Base-by-base conservation (phyloP, 2,797 vertebrate species). In the Phrynocephalus guinanensis region DNA sequence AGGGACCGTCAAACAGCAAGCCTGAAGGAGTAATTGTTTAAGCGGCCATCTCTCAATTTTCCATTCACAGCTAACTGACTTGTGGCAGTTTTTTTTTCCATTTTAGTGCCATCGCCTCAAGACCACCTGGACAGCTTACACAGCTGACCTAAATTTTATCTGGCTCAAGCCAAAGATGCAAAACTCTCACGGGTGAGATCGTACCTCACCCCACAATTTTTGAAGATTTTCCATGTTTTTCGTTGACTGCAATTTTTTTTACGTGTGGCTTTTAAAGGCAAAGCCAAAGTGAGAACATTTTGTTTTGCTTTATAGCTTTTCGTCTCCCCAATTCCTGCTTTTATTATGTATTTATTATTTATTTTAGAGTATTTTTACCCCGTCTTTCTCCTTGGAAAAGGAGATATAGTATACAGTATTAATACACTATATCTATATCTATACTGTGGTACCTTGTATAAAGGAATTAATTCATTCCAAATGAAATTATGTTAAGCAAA, bases 251-350 rank as follows among this genome's bases (percentile, higher is more conserved):
- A 90, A 87, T 76, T 81, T 24, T 89, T 52, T 44, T 33, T 91
- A 68, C 83, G 2, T 44, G 26, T 56, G 24, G 20, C 92, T 92
- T 92, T 88, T 91, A 80, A 93, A 94, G 91, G 89, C 86, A 84
- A 76, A 88, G 89, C 90, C 88, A 86, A 88, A 94, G 94, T 86
- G 71, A 89, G 86, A 94, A 93, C 94, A 90, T 94, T 89, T 87
- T 91, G 72, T 85, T 33, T 44, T 92, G 91, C 90, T 95, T 94
- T 93, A 93, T 91, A 93, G 93, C 93, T 91, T 89, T 26, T 15
- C 11, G 18, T 5, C 77, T 11, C 22, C 68, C 87, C 82, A 90
- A 90, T 67, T 92, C 87, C 87, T 88, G 88, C 86, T 70, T 24
- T 76, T 89, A 71, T 66, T 89, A 88, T 44, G 5, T 44, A 44